A percentile compares a stretch with the other conserved stretches of the same genome.
These are phyloP conservation scores for Trypoxylus dichotomus DNA, from an alignment of 1,140 invertebrate species.

Conservation along the genomic window DNA sequence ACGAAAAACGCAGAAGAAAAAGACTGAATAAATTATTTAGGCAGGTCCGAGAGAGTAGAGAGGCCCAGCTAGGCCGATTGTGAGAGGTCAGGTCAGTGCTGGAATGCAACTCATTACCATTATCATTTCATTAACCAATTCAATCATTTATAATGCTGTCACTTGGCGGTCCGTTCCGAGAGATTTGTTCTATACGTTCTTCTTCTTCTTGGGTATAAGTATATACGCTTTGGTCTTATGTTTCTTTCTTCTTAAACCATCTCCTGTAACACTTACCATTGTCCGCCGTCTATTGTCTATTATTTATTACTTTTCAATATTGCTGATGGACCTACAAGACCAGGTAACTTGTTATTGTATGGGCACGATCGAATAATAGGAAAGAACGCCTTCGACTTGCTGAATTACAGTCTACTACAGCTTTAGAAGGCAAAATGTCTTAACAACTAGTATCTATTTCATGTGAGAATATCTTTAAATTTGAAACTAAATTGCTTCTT, in stretches of 20 bases:
- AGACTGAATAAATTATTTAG: constrained; percentile 36
- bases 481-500: too few relatives aligned
- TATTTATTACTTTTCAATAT: constrained; percentile 24
- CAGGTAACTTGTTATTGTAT: background rate
- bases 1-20: constrained; percentile 1
- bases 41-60: constrained; percentile 28
- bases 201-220: background rate
- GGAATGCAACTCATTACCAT: constrained; percentile 48
- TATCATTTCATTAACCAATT: constrained; percentile 48
- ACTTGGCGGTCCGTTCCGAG: constrained; percentile 29
- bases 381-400: too few relatives aligned
- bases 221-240: background rate
- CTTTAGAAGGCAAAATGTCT: too few relatives aligned
- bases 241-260: background rate
- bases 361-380: too few relatives aligned
- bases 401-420: too few relatives aligned
- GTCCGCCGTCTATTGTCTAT: constrained; percentile 11
- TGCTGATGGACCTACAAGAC: background rate
- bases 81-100: constrained; percentile 40
- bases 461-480: too few relatives aligned
- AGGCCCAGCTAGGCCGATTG: constrained; percentile 30
- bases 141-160: constrained; percentile 48
- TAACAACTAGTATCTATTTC: too few relatives aligned
- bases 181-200: background rate
- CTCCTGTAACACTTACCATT: constrained; percentile 10